Evolutionary conservation across 2,113 vertebrate genomes (phyloP), one percentile per base, ranked within the genome.

Genomic region (Oceanodroma tethys): DNA sequence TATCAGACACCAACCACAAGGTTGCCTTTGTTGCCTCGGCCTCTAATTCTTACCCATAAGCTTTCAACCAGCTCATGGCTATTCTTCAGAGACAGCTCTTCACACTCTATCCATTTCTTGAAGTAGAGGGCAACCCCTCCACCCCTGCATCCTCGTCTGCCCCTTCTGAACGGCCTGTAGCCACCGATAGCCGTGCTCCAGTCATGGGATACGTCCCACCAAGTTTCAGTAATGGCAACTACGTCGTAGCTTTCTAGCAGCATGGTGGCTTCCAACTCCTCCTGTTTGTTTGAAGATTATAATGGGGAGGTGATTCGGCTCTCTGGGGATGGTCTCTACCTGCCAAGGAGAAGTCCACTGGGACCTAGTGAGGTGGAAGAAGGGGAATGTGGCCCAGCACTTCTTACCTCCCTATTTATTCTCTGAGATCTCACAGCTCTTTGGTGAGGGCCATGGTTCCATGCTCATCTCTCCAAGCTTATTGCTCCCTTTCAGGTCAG

Each of bases 121-220:
- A 26, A 5, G 3, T 6, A 71, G 16, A n/a, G 16, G 6, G 4
- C 15, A 76, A 25, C 1, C 4, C 30, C 10, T 43, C 10, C 3
- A 1, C 18, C 9, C 11, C 25, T 42, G 6, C n/a, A 30, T 48
- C 25, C 29, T 34, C 29, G 2, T 4, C 34, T 42, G 22, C 42
- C 26, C 34, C 13, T n/a, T 70, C 43, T 53, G 27, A 72, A 72
- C 8, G n/a, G 6, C 34, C 60, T 36, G 22, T 27, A 81, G 45
- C 8, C 15, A 11, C 15, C 0, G 0, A 16, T 1, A 50, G 17
- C 29, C 0, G 0, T 3, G 9, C 9, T 32, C 45, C 29, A 20
- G 32, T 59, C 23, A 42, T 18, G 25, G 26, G 20, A 42, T 76
- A 70, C 0, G 0, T 68, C 26, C 16, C 55, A 79, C 11, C n/a